Evolutionary conservation across 2,113 vertebrate species (phyloP).

Genomic region (Myrmophylax atrothorax): DNA sequence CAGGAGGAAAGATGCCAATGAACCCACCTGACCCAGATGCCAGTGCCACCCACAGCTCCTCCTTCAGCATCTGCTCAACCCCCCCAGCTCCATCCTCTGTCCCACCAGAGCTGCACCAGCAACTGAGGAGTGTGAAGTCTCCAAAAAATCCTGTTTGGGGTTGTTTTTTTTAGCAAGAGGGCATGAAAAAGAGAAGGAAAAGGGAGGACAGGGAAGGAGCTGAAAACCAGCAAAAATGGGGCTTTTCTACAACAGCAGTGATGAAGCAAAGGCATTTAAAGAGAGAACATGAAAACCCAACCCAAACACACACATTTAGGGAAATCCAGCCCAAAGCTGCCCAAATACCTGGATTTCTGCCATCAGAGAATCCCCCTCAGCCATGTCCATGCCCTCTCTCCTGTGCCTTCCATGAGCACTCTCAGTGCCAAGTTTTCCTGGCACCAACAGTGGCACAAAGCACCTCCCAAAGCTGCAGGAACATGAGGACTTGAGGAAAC

Average conservation of each 20-base stretch:
- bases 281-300: not conserved
- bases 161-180: not conserved
- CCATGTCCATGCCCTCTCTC: not conserved
- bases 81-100: not conserved
- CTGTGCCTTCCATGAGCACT: not conserved
- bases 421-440: not conserved
- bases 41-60: not conserved
- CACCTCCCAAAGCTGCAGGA: not conserved
- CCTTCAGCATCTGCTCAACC: fast-evolving
- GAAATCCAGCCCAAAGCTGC: not conserved
- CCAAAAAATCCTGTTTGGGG: fast-evolving
- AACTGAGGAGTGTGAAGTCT: not conserved
- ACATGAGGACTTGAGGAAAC: not conserved
- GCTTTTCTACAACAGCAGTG: not conserved
- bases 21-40: fast-evolving
- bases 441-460: not conserved
- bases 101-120: not conserved
- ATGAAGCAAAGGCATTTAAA: not conserved
- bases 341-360: not conserved
- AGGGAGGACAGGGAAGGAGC: not conserved
- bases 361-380: not conserved
- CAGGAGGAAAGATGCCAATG: not conserved
- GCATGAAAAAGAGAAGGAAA: not conserved
- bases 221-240: not conserved
- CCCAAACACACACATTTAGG: not conserved